Evolutionary conservation across 2,113 vertebrate genomes (phyloP).

Genomic region (Terrapene triunguis): DNA sequence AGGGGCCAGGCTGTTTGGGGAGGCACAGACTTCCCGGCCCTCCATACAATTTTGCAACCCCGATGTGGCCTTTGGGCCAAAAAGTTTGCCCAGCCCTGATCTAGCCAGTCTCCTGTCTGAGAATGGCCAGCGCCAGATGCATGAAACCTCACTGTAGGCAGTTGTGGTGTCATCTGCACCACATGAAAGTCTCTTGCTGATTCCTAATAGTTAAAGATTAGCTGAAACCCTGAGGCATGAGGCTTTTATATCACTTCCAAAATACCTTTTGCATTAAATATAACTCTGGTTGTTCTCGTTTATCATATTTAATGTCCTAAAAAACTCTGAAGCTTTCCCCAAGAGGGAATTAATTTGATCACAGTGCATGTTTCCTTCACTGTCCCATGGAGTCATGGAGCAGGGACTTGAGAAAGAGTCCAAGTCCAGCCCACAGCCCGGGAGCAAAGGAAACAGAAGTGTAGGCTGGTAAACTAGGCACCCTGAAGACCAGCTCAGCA

Average conservation of each 20-base stretch:
- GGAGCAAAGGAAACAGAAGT: background rate
- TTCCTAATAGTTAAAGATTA: background rate
- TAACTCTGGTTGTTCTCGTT: background rate
- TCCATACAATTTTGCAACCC: too few species aligned
- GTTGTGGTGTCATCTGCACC: background rate
- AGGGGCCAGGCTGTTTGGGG: too few species aligned
- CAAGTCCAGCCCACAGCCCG: background rate
- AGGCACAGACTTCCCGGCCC: too few species aligned
- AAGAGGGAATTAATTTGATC: background rate
- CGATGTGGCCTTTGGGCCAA: too few species aligned
- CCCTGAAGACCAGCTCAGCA: background rate
- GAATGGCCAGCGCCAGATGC: background rate
- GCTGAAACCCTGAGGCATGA: background rate
- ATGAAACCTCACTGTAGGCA: background rate
- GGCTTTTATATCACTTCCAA: background rate
- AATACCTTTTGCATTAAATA: background rate
- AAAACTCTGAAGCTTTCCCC: background rate
- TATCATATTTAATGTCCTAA: background rate
- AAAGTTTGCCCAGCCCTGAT: background rate
- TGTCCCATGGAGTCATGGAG: background rate
- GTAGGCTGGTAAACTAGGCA: background rate
- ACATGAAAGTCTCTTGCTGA: background rate
- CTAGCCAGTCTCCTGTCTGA: background rate
- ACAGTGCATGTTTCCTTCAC: background rate
- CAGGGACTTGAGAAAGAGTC: background rate